Base-by-base conservation (phyloP, 2,888 invertebrate genomes). In the Scaptomyza tumidula region DNA sequence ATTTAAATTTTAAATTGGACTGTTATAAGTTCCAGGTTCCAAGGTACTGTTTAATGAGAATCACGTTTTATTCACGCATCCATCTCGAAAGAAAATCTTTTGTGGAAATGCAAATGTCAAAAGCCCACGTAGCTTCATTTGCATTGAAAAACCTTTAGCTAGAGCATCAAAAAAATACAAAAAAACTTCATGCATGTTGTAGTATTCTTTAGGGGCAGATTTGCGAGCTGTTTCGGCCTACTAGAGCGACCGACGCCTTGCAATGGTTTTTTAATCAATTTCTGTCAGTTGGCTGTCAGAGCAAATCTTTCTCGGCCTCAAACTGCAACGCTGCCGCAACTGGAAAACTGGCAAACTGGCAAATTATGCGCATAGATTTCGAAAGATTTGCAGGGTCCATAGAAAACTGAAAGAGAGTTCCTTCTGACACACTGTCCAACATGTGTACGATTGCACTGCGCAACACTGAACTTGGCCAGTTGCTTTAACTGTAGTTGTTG, bases 331-430 rank as follows among this genome's bases (percentile, higher is more conserved):
- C 6, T 33, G 33, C 10, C 6, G 33, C 33, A 33, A 33, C 33
- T 33, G 33, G 44, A 13, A 44, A 41, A 1, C 39, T 14, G 14
- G 14, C 33, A 41, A 45, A 41, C 54, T 61, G 71, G 52, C 80
- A 78, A 86, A 80, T 84, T 88, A 88, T 84, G 83, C 88, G 83
- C 83, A 84, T 84, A 84, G 83, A 78, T 88, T 84, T 69, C 1
- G 41, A 45, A 43, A 66, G 74, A 78, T 75, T 75, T 68, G 54
- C 37, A 45, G 37, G 50, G 69, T 74, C 48, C 74, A 62, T 43
- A 55, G n/a, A 19, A 13, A 6, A 44, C 29, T 14, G 7, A 44
- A 31, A 14, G 43, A 29, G 35, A 16, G 46, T 33, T 14, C 41
- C 57, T 11, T 9, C 44, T 54, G 59, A 69, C 72, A 70, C 88